Percentiles rank a stretch among this genome's conserved stretches.
Evolutionary conservation across 1,140 invertebrate genomes (phyloP).

Genomic region (Hydropsyche tenuis): DNA sequence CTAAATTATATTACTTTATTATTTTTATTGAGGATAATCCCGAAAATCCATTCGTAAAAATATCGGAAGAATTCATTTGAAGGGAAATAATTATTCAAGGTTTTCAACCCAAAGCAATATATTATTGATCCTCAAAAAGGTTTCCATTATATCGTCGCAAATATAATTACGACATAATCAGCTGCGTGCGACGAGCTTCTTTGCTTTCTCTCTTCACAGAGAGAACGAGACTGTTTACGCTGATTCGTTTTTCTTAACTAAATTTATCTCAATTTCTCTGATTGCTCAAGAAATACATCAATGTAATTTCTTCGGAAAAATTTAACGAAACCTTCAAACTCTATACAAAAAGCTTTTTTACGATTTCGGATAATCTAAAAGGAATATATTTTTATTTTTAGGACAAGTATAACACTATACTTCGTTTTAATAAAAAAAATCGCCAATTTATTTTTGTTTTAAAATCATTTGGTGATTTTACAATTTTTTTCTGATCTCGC

Average conservation of each 20-base stretch:
- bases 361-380: too few relatives aligned
- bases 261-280: conserved; percentile 15
- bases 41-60: background rate
- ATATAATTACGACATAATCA: conserved; percentile 26
- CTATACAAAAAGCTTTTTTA: too few relatives aligned
- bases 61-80: background rate
- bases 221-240: conserved; percentile 8
- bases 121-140: background rate
- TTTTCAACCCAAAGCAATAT: conserved; percentile 3
- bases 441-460: too few relatives aligned
- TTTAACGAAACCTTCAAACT: too few relatives aligned
- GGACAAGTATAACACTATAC: too few relatives aligned
- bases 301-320: too few relatives aligned
- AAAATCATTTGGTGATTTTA: too few relatives aligned
- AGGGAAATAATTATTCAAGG: conserved; percentile 12
- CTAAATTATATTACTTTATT: too few relatives aligned
- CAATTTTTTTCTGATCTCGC: background rate
- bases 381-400: too few relatives aligned
- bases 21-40: too few relatives aligned
- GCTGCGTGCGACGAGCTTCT: background rate
- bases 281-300: background rate
- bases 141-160: conserved; percentile 19
- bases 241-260: conserved; percentile 22
- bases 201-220: background rate
- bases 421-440: too few relatives aligned